Evolutionary conservation across 2,888 invertebrate species (phyloP).

Genomic region (Parnassius orleans): DNA sequence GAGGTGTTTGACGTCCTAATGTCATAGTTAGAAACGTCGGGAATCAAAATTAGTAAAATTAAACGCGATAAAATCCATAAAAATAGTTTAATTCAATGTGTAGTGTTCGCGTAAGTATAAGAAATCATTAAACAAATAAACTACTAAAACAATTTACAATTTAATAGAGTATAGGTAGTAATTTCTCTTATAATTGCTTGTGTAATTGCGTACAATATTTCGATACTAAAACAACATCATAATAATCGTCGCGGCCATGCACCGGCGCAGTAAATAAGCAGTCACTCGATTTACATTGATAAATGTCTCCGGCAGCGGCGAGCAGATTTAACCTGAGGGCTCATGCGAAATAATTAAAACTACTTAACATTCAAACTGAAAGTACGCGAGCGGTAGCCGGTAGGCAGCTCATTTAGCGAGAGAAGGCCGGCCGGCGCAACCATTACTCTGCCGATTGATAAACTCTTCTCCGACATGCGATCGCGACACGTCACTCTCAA

Average conservation of each 20-base stretch:
- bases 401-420: conserved; percentile 47
- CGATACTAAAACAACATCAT: conserved; percentile 43
- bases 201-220: conserved; percentile 17
- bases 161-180: neutral
- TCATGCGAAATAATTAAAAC: conserved; percentile 76
- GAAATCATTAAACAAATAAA: neutral
- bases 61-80: no score
- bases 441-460: conserved; percentile 75
- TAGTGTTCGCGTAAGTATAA: no score
- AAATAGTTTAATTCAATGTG: no score
- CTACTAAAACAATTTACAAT: neutral
- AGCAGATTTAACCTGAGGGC: conserved; percentile 58
- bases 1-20: no score
- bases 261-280: conserved; percentile 44
- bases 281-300: conserved; percentile 51
- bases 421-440: conserved; percentile 49
- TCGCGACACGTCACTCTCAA: conserved; percentile 70
- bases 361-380: conserved; percentile 77
- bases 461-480: conserved; percentile 75
- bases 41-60: no score
- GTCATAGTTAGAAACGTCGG: no score
- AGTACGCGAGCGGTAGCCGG: conserved; percentile 62
- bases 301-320: conserved; percentile 56
- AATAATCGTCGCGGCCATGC: conserved; percentile 50
- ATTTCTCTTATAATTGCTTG: conserved; percentile 6